phyloP scores from a whole-genome alignment of 2,797 vertebrate species.

The Semotilus atromaculatus region DNA sequence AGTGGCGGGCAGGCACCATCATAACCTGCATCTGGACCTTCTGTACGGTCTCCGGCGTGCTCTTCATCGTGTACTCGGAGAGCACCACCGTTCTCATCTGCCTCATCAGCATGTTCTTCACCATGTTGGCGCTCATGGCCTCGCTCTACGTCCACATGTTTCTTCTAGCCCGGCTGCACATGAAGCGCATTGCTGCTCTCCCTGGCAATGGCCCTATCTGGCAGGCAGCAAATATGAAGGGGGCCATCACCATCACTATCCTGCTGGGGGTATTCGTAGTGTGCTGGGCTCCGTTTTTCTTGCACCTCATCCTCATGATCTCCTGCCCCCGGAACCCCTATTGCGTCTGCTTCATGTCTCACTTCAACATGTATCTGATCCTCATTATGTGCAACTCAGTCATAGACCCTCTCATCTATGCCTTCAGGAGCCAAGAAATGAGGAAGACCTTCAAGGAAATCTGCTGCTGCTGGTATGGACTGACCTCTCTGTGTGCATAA shows the following conservation, averaged over 20 bases:
- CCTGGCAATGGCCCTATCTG: slow-evolving; percentile 76
- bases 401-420: slow-evolving; percentile 89
- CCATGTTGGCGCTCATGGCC: slow-evolving; percentile 88
- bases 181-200: slow-evolving; percentile 85
- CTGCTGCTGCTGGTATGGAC: slow-evolving; percentile 78
- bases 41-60: slow-evolving; percentile 79
- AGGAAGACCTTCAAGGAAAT: slow-evolving; percentile 89
- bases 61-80: slow-evolving; percentile 88
- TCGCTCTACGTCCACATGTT: slow-evolving; percentile 91
- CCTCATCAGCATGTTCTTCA: slow-evolving; percentile 86
- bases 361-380: slow-evolving; percentile 90
- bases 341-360: slow-evolving; percentile 91
- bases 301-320: slow-evolving; percentile 88
- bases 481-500: slow-evolving; percentile 61
- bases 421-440: slow-evolving; percentile 89
- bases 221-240: slow-evolving; percentile 87
- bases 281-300: slow-evolving; percentile 89
- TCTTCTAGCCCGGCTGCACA: slow-evolving; percentile 85
- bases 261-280: slow-evolving; percentile 88
- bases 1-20: slow-evolving; percentile 76
- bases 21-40: slow-evolving; percentile 84
- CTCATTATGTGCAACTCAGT: slow-evolving; percentile 91
- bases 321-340: slow-evolving; percentile 88
- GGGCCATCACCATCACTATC: slow-evolving; percentile 87
- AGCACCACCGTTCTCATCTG: slow-evolving; percentile 85